These are phyloP conservation scores for Drosophila ironensis DNA, from an alignment of 1,140 invertebrate genomes.

Conservation along the genomic window DNA sequence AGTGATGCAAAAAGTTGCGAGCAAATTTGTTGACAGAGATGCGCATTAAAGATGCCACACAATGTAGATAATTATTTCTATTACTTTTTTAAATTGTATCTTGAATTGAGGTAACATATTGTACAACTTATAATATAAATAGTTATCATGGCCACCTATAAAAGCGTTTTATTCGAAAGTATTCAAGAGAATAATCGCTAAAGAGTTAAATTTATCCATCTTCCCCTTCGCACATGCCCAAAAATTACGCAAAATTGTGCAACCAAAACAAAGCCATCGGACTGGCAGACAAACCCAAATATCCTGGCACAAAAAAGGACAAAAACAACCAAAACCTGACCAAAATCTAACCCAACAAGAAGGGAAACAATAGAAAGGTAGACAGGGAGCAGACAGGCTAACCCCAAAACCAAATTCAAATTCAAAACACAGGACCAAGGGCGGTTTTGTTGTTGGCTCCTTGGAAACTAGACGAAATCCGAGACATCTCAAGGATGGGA, in stretches of 20 bases:
- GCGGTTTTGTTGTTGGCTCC: conserved; percentile 27
- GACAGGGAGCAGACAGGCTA: conserved; percentile 56
- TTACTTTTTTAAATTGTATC: no score
- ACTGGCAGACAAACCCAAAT: conserved; percentile 38
- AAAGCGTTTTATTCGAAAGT: no score
- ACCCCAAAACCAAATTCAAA: background rate
- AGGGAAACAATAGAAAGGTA: conserved; percentile 28
- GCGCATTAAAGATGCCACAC: no score
- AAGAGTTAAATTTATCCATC: background rate
- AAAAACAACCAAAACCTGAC: conserved; percentile 58
- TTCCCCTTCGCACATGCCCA: conserved; percentile 28
- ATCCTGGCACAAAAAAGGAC: no score
- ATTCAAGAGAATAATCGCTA: no score
- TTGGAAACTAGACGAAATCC: conserved; percentile 32
- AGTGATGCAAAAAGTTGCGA: background rate
- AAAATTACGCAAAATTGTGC: conserved; percentile 65
- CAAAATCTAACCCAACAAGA: conserved; percentile 57
- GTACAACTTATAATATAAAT: no score
- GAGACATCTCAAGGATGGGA: conserved; percentile 27
- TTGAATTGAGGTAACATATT: no score
- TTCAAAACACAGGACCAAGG: conserved; percentile 10
- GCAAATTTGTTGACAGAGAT: conserved; percentile 5
- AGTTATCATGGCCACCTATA: no score
- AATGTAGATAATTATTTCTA: no score
- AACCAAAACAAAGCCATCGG: conserved; percentile 66